Conservation (phyloP, 2,797 vertebrate genomes). For the Varecia variegata region DNA sequence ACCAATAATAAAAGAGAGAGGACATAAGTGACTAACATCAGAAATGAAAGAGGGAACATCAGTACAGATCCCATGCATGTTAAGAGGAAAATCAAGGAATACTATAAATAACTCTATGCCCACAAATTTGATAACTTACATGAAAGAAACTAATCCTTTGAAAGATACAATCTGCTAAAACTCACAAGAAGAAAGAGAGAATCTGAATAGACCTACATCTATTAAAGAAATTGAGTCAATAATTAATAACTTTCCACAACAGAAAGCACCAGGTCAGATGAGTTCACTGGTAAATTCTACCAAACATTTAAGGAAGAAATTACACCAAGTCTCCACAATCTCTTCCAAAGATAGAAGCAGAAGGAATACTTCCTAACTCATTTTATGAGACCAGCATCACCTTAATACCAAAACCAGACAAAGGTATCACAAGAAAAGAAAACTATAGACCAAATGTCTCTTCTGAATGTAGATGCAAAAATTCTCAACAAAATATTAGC, state of each 20-base stretch:
- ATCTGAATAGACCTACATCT: neutral
- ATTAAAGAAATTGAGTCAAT: neutral
- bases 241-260: neutral
- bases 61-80: neutral
- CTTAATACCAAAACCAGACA: too few relatives aligned
- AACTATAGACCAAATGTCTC: neutral
- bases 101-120: neutral
- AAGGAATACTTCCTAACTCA: neutral
- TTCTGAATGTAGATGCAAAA: neutral
- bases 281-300: neutral
- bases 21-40: neutral
- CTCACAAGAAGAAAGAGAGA: neutral
- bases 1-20: neutral
- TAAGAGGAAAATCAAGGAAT: neutral
- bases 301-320: neutral
- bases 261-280: neutral
- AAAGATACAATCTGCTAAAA: neutral
- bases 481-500: neutral
- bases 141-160: neutral
- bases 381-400: neutral
- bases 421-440: neutral
- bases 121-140: neutral
- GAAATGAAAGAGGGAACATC: neutral
- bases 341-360: neutral
- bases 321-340: neutral